A percentile compares a stretch with the other conserved stretches of the same genome.
Evolutionary conservation across 1,140 invertebrate genomes (phyloP).

Genomic region (Monomorium pharaonis): DNA sequence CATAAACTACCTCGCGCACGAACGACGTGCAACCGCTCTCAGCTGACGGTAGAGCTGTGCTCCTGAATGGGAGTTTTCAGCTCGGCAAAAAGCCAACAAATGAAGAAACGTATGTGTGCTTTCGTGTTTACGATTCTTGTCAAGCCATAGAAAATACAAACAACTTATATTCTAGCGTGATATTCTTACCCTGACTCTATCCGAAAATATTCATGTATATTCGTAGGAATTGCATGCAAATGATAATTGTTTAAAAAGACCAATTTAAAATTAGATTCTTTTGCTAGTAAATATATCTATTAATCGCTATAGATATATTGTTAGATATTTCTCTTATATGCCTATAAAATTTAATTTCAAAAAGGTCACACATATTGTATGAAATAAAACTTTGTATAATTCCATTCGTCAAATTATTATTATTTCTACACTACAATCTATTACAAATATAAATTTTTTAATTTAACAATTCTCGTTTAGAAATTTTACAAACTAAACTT

Average conservation of each 20-base stretch:
- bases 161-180: neutral
- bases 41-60: neutral
- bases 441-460: neutral
- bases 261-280: neutral
- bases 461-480: neutral
- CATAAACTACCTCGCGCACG: slow-evolving; percentile 78
- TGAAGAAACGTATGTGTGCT: neutral
- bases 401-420: neutral
- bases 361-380: neutral
- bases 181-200: neutral
- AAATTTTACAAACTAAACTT: neutral
- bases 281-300: neutral
- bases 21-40: slow-evolving; percentile 21
- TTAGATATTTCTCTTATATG: neutral
- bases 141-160: neutral
- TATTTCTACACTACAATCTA: neutral
- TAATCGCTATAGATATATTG: neutral
- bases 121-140: neutral
- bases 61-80: neutral
- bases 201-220: neutral
- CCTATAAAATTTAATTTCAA: neutral
- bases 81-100: neutral
- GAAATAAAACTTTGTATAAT: neutral
- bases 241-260: neutral
- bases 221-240: neutral